Conservation (phyloP, 64 coral and sea anemone genomes). For the Montipora foliosa region DNA sequence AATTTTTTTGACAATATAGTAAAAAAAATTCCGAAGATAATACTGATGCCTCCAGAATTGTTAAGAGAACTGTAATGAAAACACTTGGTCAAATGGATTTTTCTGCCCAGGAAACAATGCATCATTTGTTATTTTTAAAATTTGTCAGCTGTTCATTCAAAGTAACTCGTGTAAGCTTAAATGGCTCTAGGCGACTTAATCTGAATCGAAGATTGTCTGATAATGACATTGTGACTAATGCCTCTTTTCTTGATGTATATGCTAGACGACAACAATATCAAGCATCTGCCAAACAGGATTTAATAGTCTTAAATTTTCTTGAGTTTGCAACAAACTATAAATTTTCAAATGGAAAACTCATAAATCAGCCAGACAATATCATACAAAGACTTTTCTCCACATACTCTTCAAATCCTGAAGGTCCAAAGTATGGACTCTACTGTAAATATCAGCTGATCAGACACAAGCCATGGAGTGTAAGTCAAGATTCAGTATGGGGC, state of each 20-base stretch:
- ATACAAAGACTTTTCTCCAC: constrained; percentile 17
- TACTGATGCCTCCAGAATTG: constrained; percentile 25
- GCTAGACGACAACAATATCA: constrained; percentile 44
- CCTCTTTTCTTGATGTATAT: constrained; percentile 71
- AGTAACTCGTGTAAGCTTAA: constrained; percentile 41
- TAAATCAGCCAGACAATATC: constrained; percentile 13
- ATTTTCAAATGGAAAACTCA: constrained; percentile 36
- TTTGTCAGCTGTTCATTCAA: constrained; percentile 49
- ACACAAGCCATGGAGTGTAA: constrained; percentile 39
- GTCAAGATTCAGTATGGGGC: constrained; percentile 22
- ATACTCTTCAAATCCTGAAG: constrained; percentile 25
- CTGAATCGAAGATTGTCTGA: constrained; percentile 18
- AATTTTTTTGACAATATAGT: constrained; percentile 54
- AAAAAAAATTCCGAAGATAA: background rate
- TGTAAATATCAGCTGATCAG: constrained; percentile 43
- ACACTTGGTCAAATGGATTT: constrained; percentile 49
- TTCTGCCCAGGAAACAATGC: constrained; percentile 54
- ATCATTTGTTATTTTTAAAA: constrained; percentile 32
- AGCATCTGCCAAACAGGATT: constrained; percentile 26
- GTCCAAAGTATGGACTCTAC: constrained; percentile 8
- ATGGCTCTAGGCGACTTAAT: constrained; percentile 60
- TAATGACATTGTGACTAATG: constrained; percentile 7
- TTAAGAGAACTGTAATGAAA: constrained; percentile 51
- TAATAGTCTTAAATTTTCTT: constrained; percentile 61
- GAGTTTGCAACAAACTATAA: constrained; percentile 54